Conservation (phyloP, 1,140 invertebrate species). For the Eurosta solidaginis region DNA sequence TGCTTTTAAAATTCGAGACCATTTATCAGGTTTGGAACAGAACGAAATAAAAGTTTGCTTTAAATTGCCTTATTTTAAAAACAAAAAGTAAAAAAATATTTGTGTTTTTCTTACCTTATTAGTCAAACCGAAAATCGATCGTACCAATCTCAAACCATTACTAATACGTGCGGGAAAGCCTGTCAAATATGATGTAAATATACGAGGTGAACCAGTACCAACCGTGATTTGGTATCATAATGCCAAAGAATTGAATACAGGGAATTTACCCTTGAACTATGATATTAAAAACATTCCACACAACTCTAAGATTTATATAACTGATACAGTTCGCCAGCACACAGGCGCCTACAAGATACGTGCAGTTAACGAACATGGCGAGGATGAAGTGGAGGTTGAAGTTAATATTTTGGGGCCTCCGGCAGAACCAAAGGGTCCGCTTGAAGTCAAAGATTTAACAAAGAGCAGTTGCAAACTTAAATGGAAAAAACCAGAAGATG, state of each 20-base stretch:
- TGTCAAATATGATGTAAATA: slow-evolving; percentile 91
- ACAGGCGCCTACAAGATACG: slow-evolving; percentile 89
- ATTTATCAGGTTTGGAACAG: too few relatives aligned
- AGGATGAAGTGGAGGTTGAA: slow-evolving; percentile 92
- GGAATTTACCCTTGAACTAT: slow-evolving; percentile 68
- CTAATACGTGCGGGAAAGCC: slow-evolving; percentile 88
- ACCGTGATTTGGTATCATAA: slow-evolving; percentile 80
- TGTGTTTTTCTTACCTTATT: background rate
- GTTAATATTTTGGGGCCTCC: slow-evolving; percentile 86
- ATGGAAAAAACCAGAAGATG: slow-evolving; percentile 98
- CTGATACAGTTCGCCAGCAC: slow-evolving; percentile 80
- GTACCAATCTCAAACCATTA: slow-evolving; percentile 90
- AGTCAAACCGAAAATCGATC: slow-evolving; percentile 95
- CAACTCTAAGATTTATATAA: slow-evolving; percentile 89
- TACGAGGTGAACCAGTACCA: slow-evolving; percentile 92
- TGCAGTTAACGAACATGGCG: slow-evolving; percentile 89
- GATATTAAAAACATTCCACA: slow-evolving; percentile 90
- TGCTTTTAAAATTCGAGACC: too few relatives aligned
- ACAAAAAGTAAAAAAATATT: too few relatives aligned
- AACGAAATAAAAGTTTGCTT: too few relatives aligned
- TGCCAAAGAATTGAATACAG: slow-evolving; percentile 63
- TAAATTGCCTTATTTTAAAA: too few relatives aligned
- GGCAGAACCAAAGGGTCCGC: slow-evolving; percentile 84
- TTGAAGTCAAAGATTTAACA: slow-evolving; percentile 92
- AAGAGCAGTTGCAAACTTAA: slow-evolving; percentile 84